These are phyloP conservation scores for Ptychochromis oligacanthus DNA, from an alignment of 2,113 vertebrate genomes.

Conservation along the genomic window DNA sequence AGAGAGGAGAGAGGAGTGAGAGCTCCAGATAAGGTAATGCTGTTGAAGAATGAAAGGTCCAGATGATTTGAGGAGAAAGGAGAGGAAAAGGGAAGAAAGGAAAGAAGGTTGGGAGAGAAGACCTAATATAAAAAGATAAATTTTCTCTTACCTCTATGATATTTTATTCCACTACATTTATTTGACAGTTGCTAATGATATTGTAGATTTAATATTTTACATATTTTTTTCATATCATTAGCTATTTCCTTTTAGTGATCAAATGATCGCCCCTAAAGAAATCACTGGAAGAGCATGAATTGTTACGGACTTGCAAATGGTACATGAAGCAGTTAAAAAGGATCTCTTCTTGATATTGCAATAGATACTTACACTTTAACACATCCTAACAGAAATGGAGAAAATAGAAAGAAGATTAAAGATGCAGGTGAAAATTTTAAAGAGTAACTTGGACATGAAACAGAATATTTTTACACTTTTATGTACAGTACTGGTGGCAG, in stretches of 20 bases:
- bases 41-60: constrained; percentile 8
- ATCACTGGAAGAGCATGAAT: neutral
- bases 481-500: neutral
- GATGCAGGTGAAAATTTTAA: neutral
- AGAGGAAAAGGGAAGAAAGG: neutral
- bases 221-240: neutral
- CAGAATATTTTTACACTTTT: neutral
- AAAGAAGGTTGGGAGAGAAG: neutral
- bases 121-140: neutral
- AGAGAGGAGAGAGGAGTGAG: constrained; percentile 1
- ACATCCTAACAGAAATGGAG: neutral
- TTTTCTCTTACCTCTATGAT: neutral
- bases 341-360: neutral
- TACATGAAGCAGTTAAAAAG: neutral
- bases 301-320: neutral
- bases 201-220: neutral
- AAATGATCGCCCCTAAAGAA: no score
- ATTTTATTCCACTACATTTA: neutral
- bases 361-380: neutral
- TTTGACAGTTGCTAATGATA: neutral
- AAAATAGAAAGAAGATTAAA: neutral
- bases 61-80: neutral
- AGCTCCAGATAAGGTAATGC: constrained; percentile 16
- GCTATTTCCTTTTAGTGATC: neutral
- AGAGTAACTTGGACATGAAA: accelerated